phyloP scores from a whole-genome alignment of 2,113 vertebrate species.

The Calypte anna region DNA sequence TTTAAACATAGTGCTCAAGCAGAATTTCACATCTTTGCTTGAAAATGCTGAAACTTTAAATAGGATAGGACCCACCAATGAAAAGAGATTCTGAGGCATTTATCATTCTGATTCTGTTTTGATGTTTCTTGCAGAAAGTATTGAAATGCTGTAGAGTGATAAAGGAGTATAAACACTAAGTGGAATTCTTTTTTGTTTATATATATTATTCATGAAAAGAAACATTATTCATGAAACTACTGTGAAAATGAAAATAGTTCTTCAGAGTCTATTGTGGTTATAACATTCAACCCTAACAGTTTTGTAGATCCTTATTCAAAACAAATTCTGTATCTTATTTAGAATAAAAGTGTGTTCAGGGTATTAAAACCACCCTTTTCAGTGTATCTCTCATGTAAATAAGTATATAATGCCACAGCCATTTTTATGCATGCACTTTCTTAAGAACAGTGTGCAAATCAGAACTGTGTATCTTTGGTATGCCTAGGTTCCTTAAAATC shows the following conservation, averaged over 20 bases:
- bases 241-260: neutral
- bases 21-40: neutral
- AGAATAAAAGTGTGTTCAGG: neutral
- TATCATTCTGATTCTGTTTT: neutral
- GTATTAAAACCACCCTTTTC: neutral
- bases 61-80: neutral
- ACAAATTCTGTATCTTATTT: neutral
- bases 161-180: neutral
- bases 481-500: neutral
- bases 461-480: neutral
- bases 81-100: neutral
- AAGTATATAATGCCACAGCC: neutral
- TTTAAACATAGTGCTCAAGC: neutral
- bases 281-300: neutral
- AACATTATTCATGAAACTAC: neutral
- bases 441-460: neutral
- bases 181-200: neutral
- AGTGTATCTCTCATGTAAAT: neutral
- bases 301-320: neutral
- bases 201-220: neutral
- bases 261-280: neutral
- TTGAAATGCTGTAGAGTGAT: neutral
- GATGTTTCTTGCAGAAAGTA: neutral
- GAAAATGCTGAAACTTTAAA: neutral
- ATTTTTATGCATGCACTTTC: neutral